Base-by-base conservation (phyloP, 2,113 vertebrate genomes). In the Mobula hypostoma region DNA sequence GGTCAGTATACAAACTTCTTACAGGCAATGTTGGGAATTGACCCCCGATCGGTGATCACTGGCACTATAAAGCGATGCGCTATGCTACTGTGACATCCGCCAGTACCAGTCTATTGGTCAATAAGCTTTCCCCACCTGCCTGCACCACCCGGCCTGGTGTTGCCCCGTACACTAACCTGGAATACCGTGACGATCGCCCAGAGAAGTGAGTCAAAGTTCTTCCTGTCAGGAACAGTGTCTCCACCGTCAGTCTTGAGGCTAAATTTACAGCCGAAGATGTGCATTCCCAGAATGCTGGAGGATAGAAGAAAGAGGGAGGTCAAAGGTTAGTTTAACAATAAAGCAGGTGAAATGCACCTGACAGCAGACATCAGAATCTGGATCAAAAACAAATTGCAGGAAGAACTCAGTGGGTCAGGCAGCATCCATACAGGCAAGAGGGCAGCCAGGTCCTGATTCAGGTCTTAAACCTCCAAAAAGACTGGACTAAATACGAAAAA, bases 211-310 rank as follows among this genome's bases (percentile, higher is more conserved):
- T 99, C 98, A 94, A 99, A 99, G 96, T 99, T 99, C 96, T 99
- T 99, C 94, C 99, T 95, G 95, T 99, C 99, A 0, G 99, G 98
- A 6, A 99, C 98, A 0, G 99, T 99, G 95, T 99, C 99, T 91
- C 99, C 99, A 0, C 97, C 97, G 79, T 99, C 98, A 0, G 98
- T 99, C 95, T 98, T 98, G 48, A 99, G 97, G 95, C 98, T 99
- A 97, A 99, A 99, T 95, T 99, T 99, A 95, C 99, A 99, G 95
- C 99, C 99, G 88, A 99, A 99, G 95, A 99, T 99, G 95, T 99
- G 99, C 99, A 99, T 99, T 94, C 99, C 98, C 56, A 99, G 97
- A 94, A 99, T 99, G 95, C 99, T 99, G 96, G 79, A 95, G 94
- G 85, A 56, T 95, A 94, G 61, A 32, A 29, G 85, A 63, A 56